Evolutionary conservation across 1,140 invertebrate species (phyloP).

Genomic region (Heliconius melpomene): DNA sequence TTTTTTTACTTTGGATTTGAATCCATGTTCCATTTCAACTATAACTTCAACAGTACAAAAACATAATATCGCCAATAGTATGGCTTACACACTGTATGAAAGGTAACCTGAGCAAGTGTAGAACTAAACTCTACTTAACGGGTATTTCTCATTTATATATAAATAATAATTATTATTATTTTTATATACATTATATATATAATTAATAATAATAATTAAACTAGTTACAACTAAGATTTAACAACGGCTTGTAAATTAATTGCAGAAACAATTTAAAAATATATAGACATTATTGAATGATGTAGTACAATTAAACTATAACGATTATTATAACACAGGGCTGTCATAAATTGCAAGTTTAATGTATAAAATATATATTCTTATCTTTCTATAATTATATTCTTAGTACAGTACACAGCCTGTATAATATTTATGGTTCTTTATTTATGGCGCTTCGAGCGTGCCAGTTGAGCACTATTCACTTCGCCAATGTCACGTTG

Average conservation of each 20-base stretch:
- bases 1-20: neutral
- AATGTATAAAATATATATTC: neutral
- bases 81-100: neutral
- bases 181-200: neutral
- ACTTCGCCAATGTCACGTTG: too few relatives aligned
- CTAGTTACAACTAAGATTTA: conserved; percentile 2
- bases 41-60: neutral
- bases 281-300: neutral
- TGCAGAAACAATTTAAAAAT: neutral
- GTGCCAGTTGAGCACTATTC: too few relatives aligned
- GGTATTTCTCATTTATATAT: neutral
- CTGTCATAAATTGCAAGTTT: neutral
- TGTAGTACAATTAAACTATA: neutral
- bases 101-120: conserved; percentile 1
- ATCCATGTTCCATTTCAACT: neutral
- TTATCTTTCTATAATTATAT: too few relatives aligned
- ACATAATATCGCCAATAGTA: neutral
- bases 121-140: neutral
- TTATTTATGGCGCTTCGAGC: too few relatives aligned
- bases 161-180: neutral
- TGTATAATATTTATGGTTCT: conserved; percentile 10
- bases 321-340: neutral
- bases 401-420: conserved; percentile 17
- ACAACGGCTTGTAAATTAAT: neutral
- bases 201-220: neutral